A percentile compares a stretch with the other conserved stretches of the same genome.
These are phyloP conservation scores for Apis laboriosa DNA, from an alignment of 1,140 invertebrate genomes.

Conservation along the genomic window DNA sequence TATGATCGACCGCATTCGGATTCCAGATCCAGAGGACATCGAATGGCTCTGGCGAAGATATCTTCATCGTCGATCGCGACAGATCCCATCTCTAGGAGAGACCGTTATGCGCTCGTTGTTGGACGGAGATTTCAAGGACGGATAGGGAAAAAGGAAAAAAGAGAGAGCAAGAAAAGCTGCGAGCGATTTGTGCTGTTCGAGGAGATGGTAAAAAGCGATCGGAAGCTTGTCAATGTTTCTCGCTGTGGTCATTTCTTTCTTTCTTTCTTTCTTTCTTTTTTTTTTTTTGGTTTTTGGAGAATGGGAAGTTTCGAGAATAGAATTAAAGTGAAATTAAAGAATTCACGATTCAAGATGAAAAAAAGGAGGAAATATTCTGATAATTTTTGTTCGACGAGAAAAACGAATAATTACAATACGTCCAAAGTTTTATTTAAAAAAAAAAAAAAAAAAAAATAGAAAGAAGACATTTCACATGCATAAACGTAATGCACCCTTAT, in stretches of 20 bases:
- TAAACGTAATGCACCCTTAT: neutral
- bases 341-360: no score
- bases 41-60: neutral
- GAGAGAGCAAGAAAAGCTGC: neutral
- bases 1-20: constrained; percentile 24
- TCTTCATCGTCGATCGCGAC: constrained; percentile 28
- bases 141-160: neutral
- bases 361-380: no score
- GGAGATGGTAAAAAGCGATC: neutral
- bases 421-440: no score
- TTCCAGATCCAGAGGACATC: constrained; percentile 19
- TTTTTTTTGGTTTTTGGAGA: neutral
- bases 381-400: no score
- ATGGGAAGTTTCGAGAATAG: neutral
- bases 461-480: no score
- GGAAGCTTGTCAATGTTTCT: neutral
- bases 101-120: neutral
- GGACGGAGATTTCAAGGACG: neutral
- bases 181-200: neutral
- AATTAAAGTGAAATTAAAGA: no score
- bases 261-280: neutral
- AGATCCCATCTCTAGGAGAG: neutral
- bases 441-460: no score
- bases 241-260: neutral
- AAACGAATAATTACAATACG: no score